Conservation (phyloP, 2,888 invertebrate species). For the Lasius platythorax region DNA sequence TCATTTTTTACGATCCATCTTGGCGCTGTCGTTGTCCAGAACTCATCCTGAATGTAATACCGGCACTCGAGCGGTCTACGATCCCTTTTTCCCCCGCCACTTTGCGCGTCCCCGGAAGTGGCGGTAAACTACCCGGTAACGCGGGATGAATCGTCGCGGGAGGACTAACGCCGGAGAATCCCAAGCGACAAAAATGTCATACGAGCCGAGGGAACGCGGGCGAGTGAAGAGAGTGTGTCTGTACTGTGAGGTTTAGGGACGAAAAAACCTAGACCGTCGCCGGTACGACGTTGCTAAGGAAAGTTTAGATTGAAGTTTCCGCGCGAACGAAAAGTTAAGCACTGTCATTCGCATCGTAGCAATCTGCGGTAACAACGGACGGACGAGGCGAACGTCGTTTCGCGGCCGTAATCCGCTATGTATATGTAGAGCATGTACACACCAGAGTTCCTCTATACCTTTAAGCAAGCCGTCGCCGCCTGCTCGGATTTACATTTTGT, state of each 20-base stretch:
- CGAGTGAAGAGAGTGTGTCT: not conserved
- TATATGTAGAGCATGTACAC: conserved; percentile 50
- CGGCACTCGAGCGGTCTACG: conserved; percentile 40
- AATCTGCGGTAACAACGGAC: conserved; percentile 70
- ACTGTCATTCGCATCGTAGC: conserved; percentile 72
- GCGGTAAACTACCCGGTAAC: conserved; percentile 35
- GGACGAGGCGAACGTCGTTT: conserved; percentile 55
- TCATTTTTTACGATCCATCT: conserved; percentile 71
- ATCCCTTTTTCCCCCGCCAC: conserved; percentile 37
- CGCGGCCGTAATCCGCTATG: conserved; percentile 48
- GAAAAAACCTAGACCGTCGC: conserved; percentile 28
- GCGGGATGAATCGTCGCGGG: conserved; percentile 46
- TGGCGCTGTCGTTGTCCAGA: conserved; percentile 61
- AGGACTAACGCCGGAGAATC: conserved; percentile 52
- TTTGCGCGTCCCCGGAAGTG: conserved; percentile 26
- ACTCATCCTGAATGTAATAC: conserved; percentile 61
- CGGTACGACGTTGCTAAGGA: conserved; percentile 62
- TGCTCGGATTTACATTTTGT: conserved; percentile 55
- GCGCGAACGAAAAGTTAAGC: conserved; percentile 80
- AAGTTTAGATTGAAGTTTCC: conserved; percentile 82
- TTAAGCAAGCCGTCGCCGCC: conserved; percentile 40
- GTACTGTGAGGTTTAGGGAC: not conserved
- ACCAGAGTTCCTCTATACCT: conserved; percentile 28
- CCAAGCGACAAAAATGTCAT: conserved; percentile 56
- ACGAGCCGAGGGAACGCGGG: conserved; percentile 47